Conservation (phyloP, 2,888 invertebrate genomes). For the Furcula furcula region DNA sequence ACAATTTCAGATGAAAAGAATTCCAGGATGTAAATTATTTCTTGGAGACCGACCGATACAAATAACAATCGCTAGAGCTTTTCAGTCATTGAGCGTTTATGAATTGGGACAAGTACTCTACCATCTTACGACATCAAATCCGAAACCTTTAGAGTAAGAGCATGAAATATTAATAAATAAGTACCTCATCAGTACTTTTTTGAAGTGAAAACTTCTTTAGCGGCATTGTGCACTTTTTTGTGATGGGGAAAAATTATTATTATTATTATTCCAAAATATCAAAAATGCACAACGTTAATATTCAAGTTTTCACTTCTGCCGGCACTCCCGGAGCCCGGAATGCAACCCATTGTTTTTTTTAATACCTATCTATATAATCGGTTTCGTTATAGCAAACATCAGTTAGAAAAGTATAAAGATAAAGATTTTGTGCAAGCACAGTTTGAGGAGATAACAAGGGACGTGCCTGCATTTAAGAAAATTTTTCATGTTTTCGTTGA, state of each 20-base stretch:
- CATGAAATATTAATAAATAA: background rate
- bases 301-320: too few relatives aligned
- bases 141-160: conserved; percentile 67
- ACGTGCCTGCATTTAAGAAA: conserved; percentile 74
- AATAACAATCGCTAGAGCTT: conserved; percentile 73
- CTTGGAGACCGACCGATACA: conserved; percentile 74
- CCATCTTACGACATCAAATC: conserved; percentile 62
- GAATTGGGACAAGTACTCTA: conserved; percentile 72
- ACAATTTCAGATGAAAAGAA: conserved; percentile 66
- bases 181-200: background rate
- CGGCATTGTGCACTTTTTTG: too few relatives aligned
- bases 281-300: too few relatives aligned
- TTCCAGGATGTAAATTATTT: conserved; percentile 73
- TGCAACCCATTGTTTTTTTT: too few relatives aligned
- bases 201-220: too few relatives aligned
- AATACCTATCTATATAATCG: too few relatives aligned
- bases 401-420: conserved; percentile 68
- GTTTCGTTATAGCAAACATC: conserved; percentile 51
- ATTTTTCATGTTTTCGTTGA: conserved; percentile 76
- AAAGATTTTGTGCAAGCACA: conserved; percentile 70
- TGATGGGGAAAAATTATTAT: too few relatives aligned
- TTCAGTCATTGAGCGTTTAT: conserved; percentile 64
- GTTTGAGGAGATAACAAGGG: conserved; percentile 68
- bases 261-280: too few relatives aligned
- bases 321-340: too few relatives aligned